phyloP scores from a whole-genome alignment of 2,888 invertebrate genomes.

The Chloroclysta siterata region DNA sequence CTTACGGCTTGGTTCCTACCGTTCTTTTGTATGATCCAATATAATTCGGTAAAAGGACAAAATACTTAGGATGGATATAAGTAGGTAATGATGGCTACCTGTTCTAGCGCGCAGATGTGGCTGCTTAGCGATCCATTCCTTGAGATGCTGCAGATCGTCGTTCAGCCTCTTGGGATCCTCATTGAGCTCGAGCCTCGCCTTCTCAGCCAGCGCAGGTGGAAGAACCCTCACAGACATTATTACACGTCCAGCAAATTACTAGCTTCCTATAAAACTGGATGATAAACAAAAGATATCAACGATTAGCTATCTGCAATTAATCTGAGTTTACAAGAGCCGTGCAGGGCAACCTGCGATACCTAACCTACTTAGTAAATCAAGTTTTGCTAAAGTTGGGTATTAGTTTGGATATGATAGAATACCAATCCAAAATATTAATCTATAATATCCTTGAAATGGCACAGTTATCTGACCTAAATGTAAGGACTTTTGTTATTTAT shows the following conservation, averaged over 20 bases:
- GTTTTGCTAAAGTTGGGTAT: neutral
- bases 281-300: slow-evolving; percentile 30
- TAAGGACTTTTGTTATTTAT: too few relatives aligned
- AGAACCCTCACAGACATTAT: slow-evolving; percentile 62
- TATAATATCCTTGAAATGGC: too few relatives aligned
- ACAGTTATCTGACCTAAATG: too few relatives aligned
- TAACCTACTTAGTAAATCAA: neutral
- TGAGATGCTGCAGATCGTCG: slow-evolving; percentile 78
- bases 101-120: slow-evolving; percentile 76
- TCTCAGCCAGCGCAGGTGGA: slow-evolving; percentile 61
- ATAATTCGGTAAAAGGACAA: too few relatives aligned
- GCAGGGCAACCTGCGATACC: neutral
- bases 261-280: slow-evolving; percentile 20
- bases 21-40: too few relatives aligned
- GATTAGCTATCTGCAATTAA: slow-evolving; percentile 37
- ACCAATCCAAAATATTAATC: too few relatives aligned
- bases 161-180: slow-evolving; percentile 79
- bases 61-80: too few relatives aligned
- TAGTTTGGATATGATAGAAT: too few relatives aligned
- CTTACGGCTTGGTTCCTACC: too few relatives aligned
- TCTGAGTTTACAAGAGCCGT: slow-evolving; percentile 4
- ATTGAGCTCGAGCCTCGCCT: slow-evolving; percentile 79
- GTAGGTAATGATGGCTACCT: neutral
- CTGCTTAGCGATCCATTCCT: slow-evolving; percentile 84
- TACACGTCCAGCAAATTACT: slow-evolving; percentile 30